Evolutionary conservation across 2,888 invertebrate species (phyloP), one percentile per base, ranked within the genome.

Genomic region (Tinea trinotella): DNA sequence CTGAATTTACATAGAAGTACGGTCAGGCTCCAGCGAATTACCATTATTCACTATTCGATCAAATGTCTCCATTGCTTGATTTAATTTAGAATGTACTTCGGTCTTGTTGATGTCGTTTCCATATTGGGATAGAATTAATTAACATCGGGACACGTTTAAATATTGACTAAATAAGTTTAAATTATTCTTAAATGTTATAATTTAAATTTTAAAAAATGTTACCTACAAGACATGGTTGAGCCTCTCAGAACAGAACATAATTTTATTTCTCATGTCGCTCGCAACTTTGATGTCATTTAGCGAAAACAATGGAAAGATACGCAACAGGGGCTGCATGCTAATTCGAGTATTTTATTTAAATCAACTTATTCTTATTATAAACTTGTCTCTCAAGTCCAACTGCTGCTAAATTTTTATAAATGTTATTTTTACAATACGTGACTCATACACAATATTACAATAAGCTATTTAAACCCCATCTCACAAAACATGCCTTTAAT

Each of bases 221-320:
- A 30, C 30, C 40, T 18, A n/a, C 20, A 68, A 81, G n/a, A n/a
- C 7, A 30, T 30, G n/a, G n/a, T n/a, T n/a, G n/a, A 30, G 3
- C n/a, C 30, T 80, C 82, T 74, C 59, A 70, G 80, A 81, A 82
- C 60, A 61, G 61, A 61, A 59, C 63, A 70, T 69, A 67, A 65
- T 74, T 76, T 78, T 74, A 75, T 71, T 81, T 80, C 76, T 68
- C 76, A 76, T 67, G 74, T 74, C 77, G 76, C 71, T 18, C 70
- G 74, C 76, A 78, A 78, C 82, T 84, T 84, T 83, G 84, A 84
- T 78, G 84, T 83, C 83, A 78, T 84, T 84, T 85, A 84, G 83
- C 80, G 76, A 80, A 83, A 77, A 84, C 85, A 85, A 85, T 84
- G 83, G 83, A 76, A 78, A 82, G 76, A 80, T 74, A 61, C 71